Percentiles rank a stretch among this genome's conserved stretches.
Evolutionary conservation across 2,113 vertebrate species (phyloP).

Genomic region (Myrmecophaga tridactyla): DNA sequence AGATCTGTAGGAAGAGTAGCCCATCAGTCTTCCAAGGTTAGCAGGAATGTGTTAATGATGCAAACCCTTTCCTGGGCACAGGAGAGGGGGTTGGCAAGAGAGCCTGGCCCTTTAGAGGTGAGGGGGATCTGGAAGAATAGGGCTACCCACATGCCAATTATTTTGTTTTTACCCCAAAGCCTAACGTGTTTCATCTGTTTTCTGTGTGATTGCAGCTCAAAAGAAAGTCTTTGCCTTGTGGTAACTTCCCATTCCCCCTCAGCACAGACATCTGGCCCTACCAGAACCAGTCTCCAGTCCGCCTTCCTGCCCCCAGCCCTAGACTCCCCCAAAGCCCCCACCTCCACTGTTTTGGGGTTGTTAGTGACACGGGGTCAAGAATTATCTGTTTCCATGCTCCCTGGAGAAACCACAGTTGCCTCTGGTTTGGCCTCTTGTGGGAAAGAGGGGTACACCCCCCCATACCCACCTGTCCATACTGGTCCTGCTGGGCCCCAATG

Average conservation of each 20-base stretch:
- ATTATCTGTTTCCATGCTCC: constrained; percentile 42
- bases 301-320: not conserved
- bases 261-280: not conserved
- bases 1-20: not conserved
- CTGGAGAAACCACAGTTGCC: not conserved
- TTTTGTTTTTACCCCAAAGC: not conserved
- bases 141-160: not conserved
- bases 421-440: not conserved
- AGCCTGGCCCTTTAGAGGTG: too few relatives aligned
- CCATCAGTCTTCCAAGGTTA: not conserved
- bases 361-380: not conserved
- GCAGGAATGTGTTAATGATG: not conserved
- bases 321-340: not conserved
- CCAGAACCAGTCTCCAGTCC: not conserved
- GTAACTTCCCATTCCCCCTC: not conserved
- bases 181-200: not conserved
- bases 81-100: not conserved
- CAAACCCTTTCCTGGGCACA: not conserved
- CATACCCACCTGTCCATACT: constrained; percentile 79
- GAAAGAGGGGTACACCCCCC: too few relatives aligned
- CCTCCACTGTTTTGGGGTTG: not conserved
- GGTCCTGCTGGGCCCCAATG: constrained; percentile 67
- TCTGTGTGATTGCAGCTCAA: not conserved
- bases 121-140: not conserved
- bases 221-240: not conserved